Evolutionary conservation across 2,113 vertebrate genomes (phyloP).

Genomic region (Mionectes macconnelli): DNA sequence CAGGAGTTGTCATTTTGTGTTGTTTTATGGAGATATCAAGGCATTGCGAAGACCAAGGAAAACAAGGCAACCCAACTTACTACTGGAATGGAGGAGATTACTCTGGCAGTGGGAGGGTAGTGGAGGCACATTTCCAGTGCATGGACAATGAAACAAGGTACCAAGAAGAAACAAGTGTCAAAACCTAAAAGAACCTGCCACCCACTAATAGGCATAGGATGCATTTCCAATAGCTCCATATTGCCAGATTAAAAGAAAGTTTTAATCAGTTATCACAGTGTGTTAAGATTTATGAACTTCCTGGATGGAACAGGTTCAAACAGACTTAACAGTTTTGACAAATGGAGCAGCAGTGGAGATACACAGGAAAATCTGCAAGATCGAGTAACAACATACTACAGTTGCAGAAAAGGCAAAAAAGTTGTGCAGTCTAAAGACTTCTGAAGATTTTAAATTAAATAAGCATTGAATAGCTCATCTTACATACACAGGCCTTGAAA

Average conservation of each 20-base stretch:
- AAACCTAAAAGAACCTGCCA: neutral
- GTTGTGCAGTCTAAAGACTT: neutral
- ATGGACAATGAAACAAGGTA: neutral
- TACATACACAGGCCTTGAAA: neutral
- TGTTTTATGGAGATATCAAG: neutral
- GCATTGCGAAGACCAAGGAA: neutral
- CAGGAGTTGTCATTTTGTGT: neutral
- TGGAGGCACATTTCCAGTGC: neutral
- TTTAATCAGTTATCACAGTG: neutral
- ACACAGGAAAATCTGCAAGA: neutral
- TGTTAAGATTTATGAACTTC: neutral
- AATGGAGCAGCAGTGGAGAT: neutral
- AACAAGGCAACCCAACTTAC: neutral
- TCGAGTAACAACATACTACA: neutral
- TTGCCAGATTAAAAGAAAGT: neutral
- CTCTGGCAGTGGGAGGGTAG: accelerated
- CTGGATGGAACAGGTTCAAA: neutral
- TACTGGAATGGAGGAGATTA: neutral
- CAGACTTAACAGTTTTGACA: neutral
- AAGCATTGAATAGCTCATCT: neutral
- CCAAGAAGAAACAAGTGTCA: neutral
- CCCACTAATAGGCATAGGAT: neutral
- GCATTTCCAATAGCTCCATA: neutral
- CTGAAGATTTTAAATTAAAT: neutral
- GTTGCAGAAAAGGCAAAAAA: neutral